Percentiles rank a stretch among this genome's conserved stretches.
These are phyloP conservation scores for Pyxicephalus adspersus DNA, from an alignment of 2,113 vertebrate genomes.

Conservation along the genomic window DNA sequence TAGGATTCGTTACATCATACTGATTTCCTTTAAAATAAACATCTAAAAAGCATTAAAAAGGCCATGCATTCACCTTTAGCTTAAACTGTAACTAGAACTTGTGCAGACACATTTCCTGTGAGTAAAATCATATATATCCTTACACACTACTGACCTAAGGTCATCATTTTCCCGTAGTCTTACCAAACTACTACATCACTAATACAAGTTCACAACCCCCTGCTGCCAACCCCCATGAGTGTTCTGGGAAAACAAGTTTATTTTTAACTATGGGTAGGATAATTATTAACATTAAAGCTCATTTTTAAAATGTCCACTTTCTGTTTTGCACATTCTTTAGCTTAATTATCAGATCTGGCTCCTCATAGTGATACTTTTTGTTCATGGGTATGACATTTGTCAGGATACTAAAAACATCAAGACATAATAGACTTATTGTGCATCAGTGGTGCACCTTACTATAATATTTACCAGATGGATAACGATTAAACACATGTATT, in stretches of 20 bases:
- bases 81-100: constrained; percentile 40
- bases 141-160: constrained; percentile 26
- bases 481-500: no score
- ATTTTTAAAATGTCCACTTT: constrained; percentile 25
- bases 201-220: constrained; percentile 2
- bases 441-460: no score
- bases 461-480: no score
- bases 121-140: background rate
- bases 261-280: constrained; percentile 35
- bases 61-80: background rate
- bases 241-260: constrained; percentile 48
- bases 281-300: constrained; percentile 58
- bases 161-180: constrained; percentile 11
- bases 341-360: constrained; percentile 26
- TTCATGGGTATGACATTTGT: constrained; percentile 22
- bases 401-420: background rate
- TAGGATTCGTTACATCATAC: no score
- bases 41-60: no score
- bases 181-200: constrained; percentile 21
- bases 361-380: constrained; percentile 2
- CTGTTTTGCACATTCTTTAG: constrained; percentile 32
- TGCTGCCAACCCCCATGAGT: background rate
- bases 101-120: constrained; percentile 46
- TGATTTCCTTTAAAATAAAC: no score
- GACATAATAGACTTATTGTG: no score